Base-by-base conservation (phyloP, 2,888 invertebrate species). In the Cephus spinipes region DNA sequence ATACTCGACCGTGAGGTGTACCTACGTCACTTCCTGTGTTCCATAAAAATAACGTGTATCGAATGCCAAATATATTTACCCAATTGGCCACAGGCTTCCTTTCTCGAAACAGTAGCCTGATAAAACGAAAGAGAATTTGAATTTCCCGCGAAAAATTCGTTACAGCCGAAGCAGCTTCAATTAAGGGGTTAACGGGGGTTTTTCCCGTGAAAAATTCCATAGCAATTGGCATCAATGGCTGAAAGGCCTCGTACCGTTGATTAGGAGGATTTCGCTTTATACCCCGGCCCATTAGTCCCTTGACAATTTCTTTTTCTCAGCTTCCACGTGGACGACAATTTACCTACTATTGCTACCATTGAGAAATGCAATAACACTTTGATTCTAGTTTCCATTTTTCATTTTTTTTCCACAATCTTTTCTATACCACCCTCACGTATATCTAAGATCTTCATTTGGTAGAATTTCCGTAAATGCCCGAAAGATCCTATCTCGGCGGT, bases 161-260 rank as follows among this genome's bases (percentile, higher is more conserved):
- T 79, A 79, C 75, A 75, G 79, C 79, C 77, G 79, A 80, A 81
- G 79, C 78, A 74, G 79, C 81, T 83, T 82, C 81, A 85, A 84
- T 84, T 84, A 83, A 83, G 82, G 81, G 81, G 75, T 80, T 84
- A 82, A 85, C 82, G 81, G 83, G 83, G 23, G 9, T 23, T 55
- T 40, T 9, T 23, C 23, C 23, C 0, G 9, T 1, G 55, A 6
- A 55, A 55, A 55, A 23, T 55, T 23, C 23, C 55, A 55, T 2
- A 9, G 55, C 55, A 55, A 23, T 55, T 55, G 55, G 40, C 40
- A 40, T 6, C 40, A 40, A 23, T 23, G 23, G 9, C 23, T 0
- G 55, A 0, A 55, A 55, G 55, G 55, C 9, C 55, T 9, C 9
- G 23, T 55, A 23, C 2, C 23, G 9, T 55, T 55, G 55, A 55